Evolutionary conservation across 1,140 invertebrate genomes (phyloP), one percentile per base, ranked within the genome.

Genomic region (Listronotus oregonensis): DNA sequence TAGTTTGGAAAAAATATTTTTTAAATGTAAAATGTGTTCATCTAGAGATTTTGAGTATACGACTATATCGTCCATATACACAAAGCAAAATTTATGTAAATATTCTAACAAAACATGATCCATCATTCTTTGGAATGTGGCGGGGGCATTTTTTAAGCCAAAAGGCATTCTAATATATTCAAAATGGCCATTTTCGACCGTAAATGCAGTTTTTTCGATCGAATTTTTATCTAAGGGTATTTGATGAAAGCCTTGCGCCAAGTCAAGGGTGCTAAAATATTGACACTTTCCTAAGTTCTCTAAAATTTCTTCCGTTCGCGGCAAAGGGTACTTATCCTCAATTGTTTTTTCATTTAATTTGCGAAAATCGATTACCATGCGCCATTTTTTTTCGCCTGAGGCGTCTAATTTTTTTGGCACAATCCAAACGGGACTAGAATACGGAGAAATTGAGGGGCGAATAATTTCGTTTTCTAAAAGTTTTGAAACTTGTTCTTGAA

Each of bases 11-110:
- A 46, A 11, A 17, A 46, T 46, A 8, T 7, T 11, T 46, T 46
- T 14, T 32, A 52, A 32, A n/a, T 52, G 50, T 7, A 27, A 46
- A 21, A 65, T 58, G 12, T 49, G 34, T 49, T 57, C 46, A 12
- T 44, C 27, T 0, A 49, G 37, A 7, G 34, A 32, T 52, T 34
- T 60, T 11, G 27, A 43, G 14, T 55, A 71, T 0, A 73, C 46
- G 18, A 73, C 60, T 27, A 72, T 70, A 47, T 81, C 78, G 54
- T 82, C 79, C 39, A 79, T 50, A 62, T 77, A 81, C 8, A 73
- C 73, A 6, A 73, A 31, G 49, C 68, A 75, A 18, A 62, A 39
- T 37, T 58, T 65, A 44, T 59, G 32, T 12, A 56, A 40, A 37
- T 60, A 15, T 73, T 62, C 49, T 18, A 50, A 15, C 12, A 34